Conservation (phyloP, 2,888 invertebrate genomes). For the Drosophila mayaguana region DNA sequence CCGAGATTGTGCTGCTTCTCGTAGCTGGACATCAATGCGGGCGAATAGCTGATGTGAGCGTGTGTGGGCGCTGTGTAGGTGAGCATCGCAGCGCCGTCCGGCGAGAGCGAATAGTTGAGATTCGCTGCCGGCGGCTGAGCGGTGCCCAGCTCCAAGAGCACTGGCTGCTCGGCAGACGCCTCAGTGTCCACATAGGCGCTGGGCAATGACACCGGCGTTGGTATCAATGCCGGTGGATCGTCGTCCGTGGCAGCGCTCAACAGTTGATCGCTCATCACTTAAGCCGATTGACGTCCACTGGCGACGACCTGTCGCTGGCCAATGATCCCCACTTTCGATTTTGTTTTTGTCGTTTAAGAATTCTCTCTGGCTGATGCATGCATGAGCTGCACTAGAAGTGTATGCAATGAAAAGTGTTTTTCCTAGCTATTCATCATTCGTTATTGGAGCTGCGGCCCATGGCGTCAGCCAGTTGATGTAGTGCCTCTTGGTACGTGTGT, state of each 20-base stretch:
- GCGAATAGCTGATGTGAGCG: conserved; percentile 53
- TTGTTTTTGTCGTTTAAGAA: conserved; percentile 14
- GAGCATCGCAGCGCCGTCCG: conserved; percentile 57
- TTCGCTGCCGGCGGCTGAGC: conserved; percentile 42
- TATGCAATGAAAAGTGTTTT: conserved; percentile 22
- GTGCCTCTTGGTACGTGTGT: conserved; percentile 70
- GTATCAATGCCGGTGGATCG: conserved; percentile 64
- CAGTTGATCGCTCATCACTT: conserved; percentile 77
- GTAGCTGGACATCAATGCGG: conserved; percentile 56
- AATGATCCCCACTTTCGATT: conserved; percentile 58
- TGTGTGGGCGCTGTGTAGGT: conserved; percentile 40
- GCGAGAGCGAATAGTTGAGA: conserved; percentile 48
- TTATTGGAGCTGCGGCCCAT: conserved; percentile 38
- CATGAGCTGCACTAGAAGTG: conserved; percentile 28
- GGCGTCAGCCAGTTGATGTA: conserved; percentile 56
- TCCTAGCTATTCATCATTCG: conserved; percentile 46
- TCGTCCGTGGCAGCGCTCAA: conserved; percentile 56
- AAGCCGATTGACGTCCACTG: conserved; percentile 63
- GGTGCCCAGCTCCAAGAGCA: conserved; percentile 76
- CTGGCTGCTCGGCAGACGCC: conserved; percentile 69
- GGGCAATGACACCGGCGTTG: conserved; percentile 54
- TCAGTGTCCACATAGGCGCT: conserved; percentile 68
- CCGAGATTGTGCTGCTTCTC: conserved; percentile 48
- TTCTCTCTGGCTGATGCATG: neutral
- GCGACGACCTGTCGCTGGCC: conserved; percentile 34